Percentiles rank a stretch among this genome's conserved stretches.
Evolutionary conservation across 2,888 invertebrate species (phyloP).

Genomic region (Cremastobaeus sp.): DNA sequence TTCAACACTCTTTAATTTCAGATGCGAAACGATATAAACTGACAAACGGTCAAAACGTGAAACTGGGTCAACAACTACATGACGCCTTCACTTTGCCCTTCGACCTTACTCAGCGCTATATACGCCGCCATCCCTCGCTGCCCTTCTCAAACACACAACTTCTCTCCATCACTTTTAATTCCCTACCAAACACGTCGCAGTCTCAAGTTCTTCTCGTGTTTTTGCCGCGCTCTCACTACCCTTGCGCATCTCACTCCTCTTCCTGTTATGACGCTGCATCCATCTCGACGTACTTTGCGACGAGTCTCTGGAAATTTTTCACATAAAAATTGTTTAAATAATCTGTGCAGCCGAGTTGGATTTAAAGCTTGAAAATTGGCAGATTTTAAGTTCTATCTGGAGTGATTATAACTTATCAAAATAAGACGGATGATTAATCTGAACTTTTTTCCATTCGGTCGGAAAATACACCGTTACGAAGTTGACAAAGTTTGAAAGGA

Average conservation of each 20-base stretch:
- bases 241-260: conserved; percentile 29
- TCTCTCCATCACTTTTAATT: conserved; percentile 42
- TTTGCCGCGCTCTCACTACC: conserved; percentile 27
- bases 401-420: conserved; percentile 34
- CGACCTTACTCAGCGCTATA: conserved; percentile 49
- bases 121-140: conserved; percentile 47
- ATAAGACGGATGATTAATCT: conserved; percentile 23
- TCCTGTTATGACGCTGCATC: conserved; percentile 47
- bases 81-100: conserved; percentile 55
- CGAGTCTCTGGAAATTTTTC: neutral
- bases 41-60: conserved; percentile 71
- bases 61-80: conserved; percentile 72
- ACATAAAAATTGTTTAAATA: conserved; percentile 16
- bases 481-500: conserved; percentile 28
- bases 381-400: neutral
- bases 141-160: conserved; percentile 53
- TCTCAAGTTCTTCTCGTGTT: conserved; percentile 56
- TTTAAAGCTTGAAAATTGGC: conserved; percentile 9
- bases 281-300: conserved; percentile 25
- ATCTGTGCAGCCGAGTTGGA: too few relatives aligned
- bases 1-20: conserved; percentile 50
- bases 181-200: conserved; percentile 50
- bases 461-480: conserved; percentile 11
- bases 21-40: conserved; percentile 58
- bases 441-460: conserved; percentile 8